A percentile compares a stretch with the other conserved stretches of the same genome.
Evolutionary conservation across 2,888 invertebrate genomes (phyloP).

Genomic region (Agonopterix arenella): DNA sequence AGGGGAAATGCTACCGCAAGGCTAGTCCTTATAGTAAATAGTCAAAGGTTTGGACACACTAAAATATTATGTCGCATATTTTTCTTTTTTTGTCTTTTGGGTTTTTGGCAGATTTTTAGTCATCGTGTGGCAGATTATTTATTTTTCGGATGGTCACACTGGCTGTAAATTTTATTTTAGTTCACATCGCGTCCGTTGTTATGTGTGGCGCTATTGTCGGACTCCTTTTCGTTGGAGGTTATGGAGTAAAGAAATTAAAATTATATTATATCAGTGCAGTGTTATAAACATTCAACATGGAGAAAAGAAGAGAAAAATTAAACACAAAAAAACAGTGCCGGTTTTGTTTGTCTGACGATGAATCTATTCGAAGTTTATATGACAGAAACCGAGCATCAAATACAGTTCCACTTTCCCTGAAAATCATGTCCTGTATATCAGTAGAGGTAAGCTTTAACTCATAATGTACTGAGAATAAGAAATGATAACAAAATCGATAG

Average conservation of each 20-base stretch:
- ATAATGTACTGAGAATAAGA: no score
- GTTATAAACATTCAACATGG: conserved; percentile 57
- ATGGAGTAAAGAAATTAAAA: conserved; percentile 33
- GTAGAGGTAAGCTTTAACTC: conserved; percentile 79
- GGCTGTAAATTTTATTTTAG: not conserved
- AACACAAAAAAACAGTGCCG: conserved; percentile 82
- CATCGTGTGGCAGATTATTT: no score
- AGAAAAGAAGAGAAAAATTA: conserved; percentile 77
- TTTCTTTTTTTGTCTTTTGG: no score
- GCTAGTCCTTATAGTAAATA: no score
- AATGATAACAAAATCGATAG: no score
- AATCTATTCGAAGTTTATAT: conserved; percentile 81
- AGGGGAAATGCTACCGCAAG: no score
- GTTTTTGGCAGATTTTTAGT: no score
- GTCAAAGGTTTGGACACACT: no score
- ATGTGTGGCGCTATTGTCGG: conserved; percentile 30
- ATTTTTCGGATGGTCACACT: no score
- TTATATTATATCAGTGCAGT: conserved; percentile 18
- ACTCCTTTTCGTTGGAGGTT: conserved; percentile 31
- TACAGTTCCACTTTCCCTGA: conserved; percentile 81
- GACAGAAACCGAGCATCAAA: conserved; percentile 73
- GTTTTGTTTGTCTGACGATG: conserved; percentile 82
- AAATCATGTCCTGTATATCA: conserved; percentile 86
- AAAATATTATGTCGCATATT: no score
- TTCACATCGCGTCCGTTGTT: conserved; percentile 14